phyloP scores from a whole-genome alignment of 1,140 invertebrate genomes.

The Platyscapa corneri region DNA sequence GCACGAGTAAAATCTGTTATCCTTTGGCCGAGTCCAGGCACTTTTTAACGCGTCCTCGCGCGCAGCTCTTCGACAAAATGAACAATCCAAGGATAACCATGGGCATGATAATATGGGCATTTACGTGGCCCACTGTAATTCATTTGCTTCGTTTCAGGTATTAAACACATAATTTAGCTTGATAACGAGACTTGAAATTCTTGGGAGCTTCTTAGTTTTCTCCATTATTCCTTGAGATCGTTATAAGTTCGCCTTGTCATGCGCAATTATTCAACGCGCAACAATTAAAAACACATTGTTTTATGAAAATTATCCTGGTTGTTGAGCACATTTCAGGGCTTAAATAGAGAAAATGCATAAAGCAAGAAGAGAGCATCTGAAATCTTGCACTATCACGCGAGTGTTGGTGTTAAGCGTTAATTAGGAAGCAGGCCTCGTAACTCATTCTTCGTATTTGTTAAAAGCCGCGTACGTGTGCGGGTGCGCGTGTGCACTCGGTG shows the following conservation, averaged over 20 bases:
- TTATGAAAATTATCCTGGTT: not conserved
- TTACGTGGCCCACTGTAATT: too few species aligned
- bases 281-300: not conserved
- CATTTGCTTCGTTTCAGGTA: not conserved
- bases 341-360: slow-evolving; percentile 19
- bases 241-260: not conserved
- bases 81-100: too few species aligned
- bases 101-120: too few species aligned
- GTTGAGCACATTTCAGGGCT: not conserved
- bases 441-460: slow-evolving; percentile 34
- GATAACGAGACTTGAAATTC: slow-evolving; percentile 11
- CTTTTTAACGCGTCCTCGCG: too few species aligned
- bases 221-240: not conserved
- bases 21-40: not conserved
- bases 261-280: slow-evolving; percentile 15
- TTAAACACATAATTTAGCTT: not conserved
- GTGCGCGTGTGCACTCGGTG: not conserved
- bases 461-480: not conserved
- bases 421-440: slow-evolving; percentile 37
- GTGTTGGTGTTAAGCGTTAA: slow-evolving; percentile 38
- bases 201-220: not conserved
- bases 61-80: too few species aligned
- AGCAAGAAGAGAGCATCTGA: slow-evolving; percentile 18
- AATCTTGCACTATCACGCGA: not conserved
- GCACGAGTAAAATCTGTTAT: not conserved